Percentiles rank a stretch among this genome's conserved stretches.
Evolutionary conservation across 2,797 vertebrate genomes (phyloP).

Genomic region (Streptopelia turtur): DNA sequence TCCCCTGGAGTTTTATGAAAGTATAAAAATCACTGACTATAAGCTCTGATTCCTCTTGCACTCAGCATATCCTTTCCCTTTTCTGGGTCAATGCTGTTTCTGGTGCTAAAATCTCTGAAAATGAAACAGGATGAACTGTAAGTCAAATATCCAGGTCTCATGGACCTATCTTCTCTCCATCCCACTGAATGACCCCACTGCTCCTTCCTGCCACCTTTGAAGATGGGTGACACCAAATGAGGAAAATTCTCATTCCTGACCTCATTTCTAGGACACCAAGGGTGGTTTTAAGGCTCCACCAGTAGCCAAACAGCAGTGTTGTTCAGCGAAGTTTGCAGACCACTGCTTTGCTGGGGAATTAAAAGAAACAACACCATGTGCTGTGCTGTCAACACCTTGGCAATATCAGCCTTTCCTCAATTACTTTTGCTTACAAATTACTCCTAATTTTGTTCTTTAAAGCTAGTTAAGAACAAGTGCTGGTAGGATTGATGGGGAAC

Average conservation of each 20-base stretch:
- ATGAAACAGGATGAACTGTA: background rate
- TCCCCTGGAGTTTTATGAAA: background rate
- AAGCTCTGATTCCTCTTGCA: background rate
- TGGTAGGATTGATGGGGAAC: conserved; percentile 81
- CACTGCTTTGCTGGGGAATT: conserved; percentile 19
- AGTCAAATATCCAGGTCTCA: background rate
- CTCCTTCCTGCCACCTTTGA: background rate
- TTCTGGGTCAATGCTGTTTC: background rate
- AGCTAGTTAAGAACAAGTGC: conserved; percentile 83
- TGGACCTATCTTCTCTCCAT: background rate
- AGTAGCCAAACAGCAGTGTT: background rate
- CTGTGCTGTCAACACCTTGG: conserved; percentile 80
- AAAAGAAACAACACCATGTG: conserved; percentile 67
- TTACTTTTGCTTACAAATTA: conserved; percentile 86
- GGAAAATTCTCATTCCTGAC: background rate
- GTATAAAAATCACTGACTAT: background rate
- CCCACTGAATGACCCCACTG: rapidly evolving
- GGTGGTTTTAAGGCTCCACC: background rate
- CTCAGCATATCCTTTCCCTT: background rate
- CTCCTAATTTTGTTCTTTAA: conserved; percentile 83
- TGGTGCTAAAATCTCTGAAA: background rate
- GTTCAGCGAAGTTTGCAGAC: background rate
- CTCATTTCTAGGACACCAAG: background rate
- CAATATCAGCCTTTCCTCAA: conserved; percentile 79
- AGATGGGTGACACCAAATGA: background rate